A percentile compares a stretch with the other conserved stretches of the same genome.
These are phyloP conservation scores for Lycocorax pyrrhopterus DNA, from an alignment of 2,113 vertebrate genomes.

Conservation along the genomic window DNA sequence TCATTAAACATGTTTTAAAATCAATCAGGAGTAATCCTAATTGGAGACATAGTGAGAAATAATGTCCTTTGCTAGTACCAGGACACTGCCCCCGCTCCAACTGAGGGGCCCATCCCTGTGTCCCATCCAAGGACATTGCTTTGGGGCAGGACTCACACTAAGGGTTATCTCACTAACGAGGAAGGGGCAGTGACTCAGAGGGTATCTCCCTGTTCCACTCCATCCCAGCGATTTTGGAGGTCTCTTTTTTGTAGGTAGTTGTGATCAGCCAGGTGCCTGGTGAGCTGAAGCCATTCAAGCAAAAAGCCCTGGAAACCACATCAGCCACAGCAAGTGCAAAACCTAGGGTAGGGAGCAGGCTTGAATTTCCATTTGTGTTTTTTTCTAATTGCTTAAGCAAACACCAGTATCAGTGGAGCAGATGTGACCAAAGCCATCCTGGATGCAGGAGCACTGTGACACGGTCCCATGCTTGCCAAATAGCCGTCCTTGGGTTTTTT, in stretches of 20 bases:
- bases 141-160: background rate
- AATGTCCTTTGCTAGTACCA: background rate
- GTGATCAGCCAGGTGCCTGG: background rate
- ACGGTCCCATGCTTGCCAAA: rapidly evolving
- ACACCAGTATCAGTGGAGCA: background rate
- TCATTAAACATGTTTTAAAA: background rate
- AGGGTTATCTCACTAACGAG: background rate
- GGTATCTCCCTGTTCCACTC: background rate
- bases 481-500: background rate
- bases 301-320: slow-evolving; percentile 1
- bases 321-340: background rate
- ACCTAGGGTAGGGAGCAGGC: background rate
- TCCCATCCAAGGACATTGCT: rapidly evolving
- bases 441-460: background rate
- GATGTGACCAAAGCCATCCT: background rate
- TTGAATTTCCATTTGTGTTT: background rate
- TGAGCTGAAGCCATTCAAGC: background rate
- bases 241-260: background rate
- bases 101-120: rapidly evolving
- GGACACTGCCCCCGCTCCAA: background rate
- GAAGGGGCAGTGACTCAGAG: rapidly evolving
- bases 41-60: background rate
- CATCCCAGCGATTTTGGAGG: background rate
- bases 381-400: background rate
- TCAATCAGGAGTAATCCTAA: background rate